Conservation (phyloP, 2,797 vertebrate species). For the Gambusia yucatana region DNA sequence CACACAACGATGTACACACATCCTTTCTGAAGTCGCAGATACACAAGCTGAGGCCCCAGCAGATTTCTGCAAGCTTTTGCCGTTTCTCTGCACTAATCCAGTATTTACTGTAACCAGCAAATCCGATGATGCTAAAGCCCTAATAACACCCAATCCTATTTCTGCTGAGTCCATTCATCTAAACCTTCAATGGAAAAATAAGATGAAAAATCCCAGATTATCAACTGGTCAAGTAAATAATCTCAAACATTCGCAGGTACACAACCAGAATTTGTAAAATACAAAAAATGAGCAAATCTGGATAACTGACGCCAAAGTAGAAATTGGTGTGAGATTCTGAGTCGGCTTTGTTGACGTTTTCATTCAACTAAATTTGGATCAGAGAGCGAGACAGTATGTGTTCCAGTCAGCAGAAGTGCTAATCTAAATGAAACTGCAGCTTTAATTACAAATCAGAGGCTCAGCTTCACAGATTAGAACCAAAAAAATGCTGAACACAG, state of each 20-base stretch:
- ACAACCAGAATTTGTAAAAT: slow-evolving; percentile 17
- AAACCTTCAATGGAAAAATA: slow-evolving; percentile 17
- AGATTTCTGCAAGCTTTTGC: slow-evolving; percentile 42
- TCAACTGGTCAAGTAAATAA: neutral
- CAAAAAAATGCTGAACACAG: slow-evolving; percentile 64
- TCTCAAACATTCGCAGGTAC: slow-evolving; percentile 21
- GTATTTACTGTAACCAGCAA: slow-evolving; percentile 54
- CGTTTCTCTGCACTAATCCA: slow-evolving; percentile 56
- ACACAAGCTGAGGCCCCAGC: slow-evolving; percentile 9
- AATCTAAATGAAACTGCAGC: slow-evolving; percentile 66
- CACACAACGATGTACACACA: neutral
- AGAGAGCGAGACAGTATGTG: slow-evolving; percentile 44
- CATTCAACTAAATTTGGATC: slow-evolving; percentile 28
- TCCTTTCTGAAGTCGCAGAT: slow-evolving; percentile 14
- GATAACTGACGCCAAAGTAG: neutral
- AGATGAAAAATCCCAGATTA: slow-evolving; percentile 20
- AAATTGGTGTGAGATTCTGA: neutral
- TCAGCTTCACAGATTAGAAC: slow-evolving; percentile 65
- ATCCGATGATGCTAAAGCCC: slow-evolving; percentile 54
- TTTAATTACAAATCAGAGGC: slow-evolving; percentile 76
- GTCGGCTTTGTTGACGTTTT: slow-evolving; percentile 25
- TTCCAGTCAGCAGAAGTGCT: slow-evolving; percentile 54
- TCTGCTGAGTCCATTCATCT: slow-evolving; percentile 40
- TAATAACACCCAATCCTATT: slow-evolving; percentile 58
- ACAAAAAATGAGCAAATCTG: neutral